A percentile compares a stretch with the other conserved stretches of the same genome.
These are phyloP conservation scores for Myopa tessellatipennis DNA, from an alignment of 2,888 invertebrate genomes.

Conservation along the genomic window DNA sequence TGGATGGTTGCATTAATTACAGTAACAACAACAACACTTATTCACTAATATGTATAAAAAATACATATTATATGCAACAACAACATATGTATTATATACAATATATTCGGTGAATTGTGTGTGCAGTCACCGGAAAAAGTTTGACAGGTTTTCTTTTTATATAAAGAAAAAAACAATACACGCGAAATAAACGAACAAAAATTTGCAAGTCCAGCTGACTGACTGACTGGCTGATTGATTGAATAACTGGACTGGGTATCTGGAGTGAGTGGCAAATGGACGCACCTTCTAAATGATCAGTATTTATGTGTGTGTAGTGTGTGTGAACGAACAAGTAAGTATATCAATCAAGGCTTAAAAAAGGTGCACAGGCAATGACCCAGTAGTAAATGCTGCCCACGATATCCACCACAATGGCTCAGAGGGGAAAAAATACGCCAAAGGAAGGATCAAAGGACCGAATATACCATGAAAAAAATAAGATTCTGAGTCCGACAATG, in stretches of 20 bases:
- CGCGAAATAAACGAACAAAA: no score
- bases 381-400: background rate
- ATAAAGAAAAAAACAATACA: no score
- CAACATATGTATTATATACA: no score
- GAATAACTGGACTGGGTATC: background rate
- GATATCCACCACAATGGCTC: no score
- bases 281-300: background rate
- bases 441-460: no score
- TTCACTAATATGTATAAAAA: no score
- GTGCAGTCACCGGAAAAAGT: no score
- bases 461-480: background rate
- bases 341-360: conserved; percentile 6
- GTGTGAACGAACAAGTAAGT: background rate
- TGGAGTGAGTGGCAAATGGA: background rate
- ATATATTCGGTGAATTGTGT: no score
- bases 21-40: background rate
- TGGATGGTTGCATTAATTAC: background rate
- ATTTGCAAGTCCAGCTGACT: background rate
- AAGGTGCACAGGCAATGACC: background rate
- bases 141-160: no score
- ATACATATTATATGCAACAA: no score
- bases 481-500: no score
- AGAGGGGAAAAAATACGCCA: no score
- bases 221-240: background rate
- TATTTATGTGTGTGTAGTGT: background rate